Conservation (phyloP, 1,140 invertebrate species). For the Delia radicum region DNA sequence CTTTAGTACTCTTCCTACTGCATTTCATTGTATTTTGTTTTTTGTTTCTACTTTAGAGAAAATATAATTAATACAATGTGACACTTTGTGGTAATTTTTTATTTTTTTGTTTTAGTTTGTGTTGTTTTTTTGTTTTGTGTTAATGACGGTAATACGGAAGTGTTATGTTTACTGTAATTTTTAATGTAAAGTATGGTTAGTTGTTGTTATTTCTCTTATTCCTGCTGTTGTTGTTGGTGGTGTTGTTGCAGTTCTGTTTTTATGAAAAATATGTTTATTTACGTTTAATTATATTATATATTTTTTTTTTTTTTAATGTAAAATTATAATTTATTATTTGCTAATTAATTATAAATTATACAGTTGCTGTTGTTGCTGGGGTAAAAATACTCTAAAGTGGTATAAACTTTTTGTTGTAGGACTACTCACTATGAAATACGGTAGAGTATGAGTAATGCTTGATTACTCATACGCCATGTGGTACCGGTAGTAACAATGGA, state of each 20-base stretch:
- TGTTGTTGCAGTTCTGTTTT: not conserved
- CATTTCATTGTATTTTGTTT: not conserved
- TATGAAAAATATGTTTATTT: not conserved
- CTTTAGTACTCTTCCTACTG: not conserved
- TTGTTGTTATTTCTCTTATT: slow-evolving; percentile 2
- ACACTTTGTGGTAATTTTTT: slow-evolving; percentile 13
- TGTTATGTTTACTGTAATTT: slow-evolving; percentile 19
- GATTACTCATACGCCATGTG: not conserved
- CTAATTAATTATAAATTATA: slow-evolving; percentile 3
- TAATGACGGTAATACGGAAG: slow-evolving; percentile 17
- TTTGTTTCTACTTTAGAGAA: slow-evolving; percentile 1
- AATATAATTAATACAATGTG: slow-evolving; percentile 23
- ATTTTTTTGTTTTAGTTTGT: not conserved
- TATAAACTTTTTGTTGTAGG: not conserved
- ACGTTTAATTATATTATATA: not conserved
- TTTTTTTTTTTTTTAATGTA: not conserved
- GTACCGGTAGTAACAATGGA: too few species aligned
- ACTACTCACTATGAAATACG: not conserved
- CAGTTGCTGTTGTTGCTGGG: not conserved
- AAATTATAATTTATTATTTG: slow-evolving; percentile 3
- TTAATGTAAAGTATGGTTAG: slow-evolving; percentile 15
- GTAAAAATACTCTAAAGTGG: not conserved
- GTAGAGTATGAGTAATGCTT: not conserved
- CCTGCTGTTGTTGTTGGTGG: not conserved
- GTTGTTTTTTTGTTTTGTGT: not conserved